These are phyloP conservation scores for Toxostoma redivivum DNA, from an alignment of 2,113 vertebrate species.

Conservation along the genomic window DNA sequence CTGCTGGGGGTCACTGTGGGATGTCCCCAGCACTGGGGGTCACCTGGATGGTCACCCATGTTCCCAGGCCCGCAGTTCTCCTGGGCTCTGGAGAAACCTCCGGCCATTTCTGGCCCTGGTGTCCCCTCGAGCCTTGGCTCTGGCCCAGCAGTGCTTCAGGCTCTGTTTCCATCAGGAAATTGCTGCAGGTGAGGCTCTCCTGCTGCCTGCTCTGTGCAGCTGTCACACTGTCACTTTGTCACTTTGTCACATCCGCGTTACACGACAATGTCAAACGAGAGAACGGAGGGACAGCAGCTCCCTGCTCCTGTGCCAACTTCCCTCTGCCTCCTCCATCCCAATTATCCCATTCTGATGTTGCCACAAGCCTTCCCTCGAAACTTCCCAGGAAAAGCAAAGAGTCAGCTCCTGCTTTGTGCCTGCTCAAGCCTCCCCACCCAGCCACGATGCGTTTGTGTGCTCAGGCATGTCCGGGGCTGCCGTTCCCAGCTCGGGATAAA, in stretches of 20 bases:
- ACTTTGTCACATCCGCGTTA: rapidly evolving
- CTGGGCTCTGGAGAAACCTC: neutral
- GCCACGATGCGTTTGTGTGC: neutral
- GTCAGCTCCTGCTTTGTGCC: neutral
- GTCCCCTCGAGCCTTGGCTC: neutral
- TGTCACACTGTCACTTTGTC: neutral
- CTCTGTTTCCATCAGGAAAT: neutral
- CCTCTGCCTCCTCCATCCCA: neutral
- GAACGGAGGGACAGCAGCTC: neutral
- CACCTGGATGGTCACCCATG: neutral
- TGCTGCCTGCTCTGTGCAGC: neutral
- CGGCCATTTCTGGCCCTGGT: neutral
- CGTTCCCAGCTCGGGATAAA: neutral
- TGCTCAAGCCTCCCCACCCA: neutral
- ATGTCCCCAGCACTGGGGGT: neutral
- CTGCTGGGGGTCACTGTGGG: neutral
- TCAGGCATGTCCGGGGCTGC: neutral
- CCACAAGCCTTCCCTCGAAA: neutral
- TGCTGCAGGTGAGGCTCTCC: neutral
- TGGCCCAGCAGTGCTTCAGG: neutral
- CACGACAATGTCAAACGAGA: rapidly evolving
- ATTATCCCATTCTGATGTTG: neutral
- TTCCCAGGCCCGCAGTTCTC: rapidly evolving
- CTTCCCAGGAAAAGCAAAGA: rapidly evolving
- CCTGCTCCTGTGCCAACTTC: neutral